Conservation (phyloP, 2,797 vertebrate genomes). For the Halcyon chelicuti region DNA sequence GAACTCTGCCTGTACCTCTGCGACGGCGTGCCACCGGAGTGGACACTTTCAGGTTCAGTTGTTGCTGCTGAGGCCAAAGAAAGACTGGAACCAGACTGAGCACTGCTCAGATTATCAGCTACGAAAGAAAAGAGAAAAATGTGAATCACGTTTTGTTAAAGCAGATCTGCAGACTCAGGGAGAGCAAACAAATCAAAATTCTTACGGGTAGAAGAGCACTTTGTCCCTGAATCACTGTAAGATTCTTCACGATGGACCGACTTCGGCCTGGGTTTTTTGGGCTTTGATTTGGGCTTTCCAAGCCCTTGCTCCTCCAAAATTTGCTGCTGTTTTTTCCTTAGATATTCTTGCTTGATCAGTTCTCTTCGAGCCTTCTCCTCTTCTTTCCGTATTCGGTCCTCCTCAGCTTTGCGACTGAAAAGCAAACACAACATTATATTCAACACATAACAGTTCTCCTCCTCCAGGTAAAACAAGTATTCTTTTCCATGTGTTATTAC, state of each 20-base stretch:
- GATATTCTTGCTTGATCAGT: slow-evolving; percentile 95
- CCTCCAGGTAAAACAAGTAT: neutral
- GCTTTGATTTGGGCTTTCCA: slow-evolving; percentile 84
- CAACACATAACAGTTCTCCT: rapidly evolving
- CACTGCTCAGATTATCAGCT: slow-evolving; percentile 92
- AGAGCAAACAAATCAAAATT: neutral
- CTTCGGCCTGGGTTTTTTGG: slow-evolving; percentile 90
- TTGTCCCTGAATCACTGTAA: slow-evolving; percentile 84
- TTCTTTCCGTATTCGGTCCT: slow-evolving; percentile 94
- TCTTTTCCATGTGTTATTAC: slow-evolving; percentile 59
- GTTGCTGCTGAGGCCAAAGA: slow-evolving; percentile 95
- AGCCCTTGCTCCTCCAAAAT: slow-evolving; percentile 93
- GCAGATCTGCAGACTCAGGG: rapidly evolving
- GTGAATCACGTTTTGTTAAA: neutral
- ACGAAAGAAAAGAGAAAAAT: neutral
- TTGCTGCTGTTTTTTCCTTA: slow-evolving; percentile 94
- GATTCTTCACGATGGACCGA: slow-evolving; percentile 90
- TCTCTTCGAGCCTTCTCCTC: slow-evolving; percentile 95
- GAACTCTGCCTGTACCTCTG: slow-evolving; percentile 80
- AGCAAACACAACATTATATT: neutral
- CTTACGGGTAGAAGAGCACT: slow-evolving; percentile 91
- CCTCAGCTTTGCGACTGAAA: slow-evolving; percentile 92
- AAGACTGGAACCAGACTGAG: slow-evolving; percentile 94
- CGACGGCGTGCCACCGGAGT: slow-evolving; percentile 91
- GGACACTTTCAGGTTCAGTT: slow-evolving; percentile 93